Percentiles rank a stretch among this genome's conserved stretches.
phyloP scores from a whole-genome alignment of 2,888 invertebrate species.

The Polylopha cassiicola region DNA sequence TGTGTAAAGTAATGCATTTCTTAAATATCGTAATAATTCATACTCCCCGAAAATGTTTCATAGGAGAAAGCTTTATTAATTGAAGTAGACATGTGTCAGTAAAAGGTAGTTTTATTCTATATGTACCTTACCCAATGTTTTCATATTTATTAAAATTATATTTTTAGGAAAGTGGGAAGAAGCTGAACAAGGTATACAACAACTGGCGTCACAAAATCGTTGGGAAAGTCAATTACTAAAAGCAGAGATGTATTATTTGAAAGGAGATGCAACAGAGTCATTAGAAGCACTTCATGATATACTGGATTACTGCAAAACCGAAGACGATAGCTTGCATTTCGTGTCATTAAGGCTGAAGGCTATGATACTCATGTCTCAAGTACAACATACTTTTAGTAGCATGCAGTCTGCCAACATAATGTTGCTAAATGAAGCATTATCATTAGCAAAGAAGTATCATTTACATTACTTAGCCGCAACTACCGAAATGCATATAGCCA shows the following conservation, averaged over 20 bases:
- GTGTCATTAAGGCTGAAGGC: slow-evolving; percentile 79
- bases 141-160: no score
- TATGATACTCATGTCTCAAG: slow-evolving; percentile 81
- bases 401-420: slow-evolving; percentile 74
- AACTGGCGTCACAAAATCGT: slow-evolving; percentile 81
- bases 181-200: slow-evolving; percentile 82
- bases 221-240: slow-evolving; percentile 80
- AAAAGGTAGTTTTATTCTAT: no score
- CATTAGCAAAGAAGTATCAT: slow-evolving; percentile 84
- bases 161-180: slow-evolving; percentile 80
- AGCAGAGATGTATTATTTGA: slow-evolving; percentile 76
- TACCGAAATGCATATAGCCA: slow-evolving; percentile 87
- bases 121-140: no score
- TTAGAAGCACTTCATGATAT: slow-evolving; percentile 70
- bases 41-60: no score
- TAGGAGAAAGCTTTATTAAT: no score
- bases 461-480: slow-evolving; percentile 86
- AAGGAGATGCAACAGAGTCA: slow-evolving; percentile 66
- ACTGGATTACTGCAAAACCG: slow-evolving; percentile 70
- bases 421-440: slow-evolving; percentile 82
- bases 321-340: slow-evolving; percentile 72
- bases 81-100: no score
- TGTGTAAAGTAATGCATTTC: no score
- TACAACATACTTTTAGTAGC: slow-evolving; percentile 79
- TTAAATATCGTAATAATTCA: no score